Evolutionary conservation across 2,888 invertebrate species (phyloP).

Genomic region (Luperina nickerlii): DNA sequence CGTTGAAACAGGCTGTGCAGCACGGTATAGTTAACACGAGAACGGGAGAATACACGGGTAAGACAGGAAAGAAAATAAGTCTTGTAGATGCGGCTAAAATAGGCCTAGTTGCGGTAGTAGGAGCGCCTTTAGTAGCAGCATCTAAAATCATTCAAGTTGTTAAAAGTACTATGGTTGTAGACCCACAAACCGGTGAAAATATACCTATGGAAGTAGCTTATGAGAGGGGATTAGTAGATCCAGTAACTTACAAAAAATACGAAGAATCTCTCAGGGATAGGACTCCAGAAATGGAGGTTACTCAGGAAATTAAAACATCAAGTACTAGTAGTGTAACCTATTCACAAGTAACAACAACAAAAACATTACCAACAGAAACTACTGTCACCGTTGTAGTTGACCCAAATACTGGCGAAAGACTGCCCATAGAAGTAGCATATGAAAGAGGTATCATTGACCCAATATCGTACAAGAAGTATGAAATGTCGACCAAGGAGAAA

Average conservation of each 20-base stretch:
- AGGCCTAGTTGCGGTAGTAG: constrained; percentile 94
- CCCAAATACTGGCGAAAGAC: constrained; percentile 94
- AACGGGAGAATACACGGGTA: constrained; percentile 92
- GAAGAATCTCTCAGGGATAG: constrained; percentile 85
- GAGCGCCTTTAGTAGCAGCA: constrained; percentile 93
- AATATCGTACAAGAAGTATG: constrained; percentile 83
- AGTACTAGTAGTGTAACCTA: constrained; percentile 70
- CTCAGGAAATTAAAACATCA: constrained; percentile 68
- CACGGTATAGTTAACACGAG: constrained; percentile 93
- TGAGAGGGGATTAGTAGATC: constrained; percentile 93
- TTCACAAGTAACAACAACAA: constrained; percentile 71
- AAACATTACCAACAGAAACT: constrained; percentile 68
- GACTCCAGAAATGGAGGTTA: constrained; percentile 76
- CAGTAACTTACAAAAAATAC: constrained; percentile 88
- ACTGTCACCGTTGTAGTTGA: constrained; percentile 91
- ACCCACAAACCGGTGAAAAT: constrained; percentile 95
- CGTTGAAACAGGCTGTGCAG: constrained; percentile 94
- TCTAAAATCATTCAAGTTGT: constrained; percentile 93
- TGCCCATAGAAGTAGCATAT: constrained; percentile 94
- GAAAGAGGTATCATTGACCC: constrained; percentile 90
- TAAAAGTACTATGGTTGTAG: constrained; percentile 91
- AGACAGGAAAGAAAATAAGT: constrained; percentile 92
- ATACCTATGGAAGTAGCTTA: constrained; percentile 95
- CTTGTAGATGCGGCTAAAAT: constrained; percentile 94
- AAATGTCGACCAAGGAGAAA: constrained; percentile 79